Evolutionary conservation across 35 echinoderm and acorn worm species (phyloP), one percentile per base, ranked within the genome.

Genomic region (Stichopus chloronotus): DNA sequence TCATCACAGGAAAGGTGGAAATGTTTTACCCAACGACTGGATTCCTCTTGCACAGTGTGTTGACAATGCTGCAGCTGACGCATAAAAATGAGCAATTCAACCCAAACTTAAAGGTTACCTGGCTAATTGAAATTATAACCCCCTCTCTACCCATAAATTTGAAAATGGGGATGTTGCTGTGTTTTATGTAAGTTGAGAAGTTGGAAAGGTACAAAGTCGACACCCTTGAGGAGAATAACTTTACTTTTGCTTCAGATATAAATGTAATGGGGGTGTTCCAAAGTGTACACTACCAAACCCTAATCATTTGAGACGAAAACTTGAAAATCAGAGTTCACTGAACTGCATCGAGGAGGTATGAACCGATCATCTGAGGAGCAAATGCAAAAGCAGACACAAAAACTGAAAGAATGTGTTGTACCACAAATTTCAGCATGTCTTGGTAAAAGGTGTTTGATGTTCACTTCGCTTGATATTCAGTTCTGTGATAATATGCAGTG

Each of bases 1-100:
- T 52, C 94, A 93, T 78, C 94, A 95, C 7, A 79, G 87, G 88
- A 90, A 92, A 84, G 94, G 94, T 82, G 71, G 93, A 19, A 79
- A 58, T 19, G 72, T 95, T 22, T 71, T 95, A 25, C 78, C 90
- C 6, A 57, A 95, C 78, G 90, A 95, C 78, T 95, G 92, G 94
- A 79, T 90, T 19, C 63, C 52, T 19, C 86, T 95, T 14, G 54
- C 69, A 53, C 72, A 72, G 58, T 57, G 74, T 60, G 57, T 95
- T 74, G 94, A 95, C 55, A 95, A 93, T 69, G 76, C 91, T 16
- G 79, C 92, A 7, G 74, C 58, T 23, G 63, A 93, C 86, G 78
- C 91, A 58, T 56, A 61, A 43, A 78, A 89, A 63, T 14, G 60
- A 43, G 87, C 87, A 63, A 58, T 89, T 63, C 61, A 23, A 68